Evolutionary conservation across 1,140 invertebrate genomes (phyloP), one percentile per base, ranked within the genome.

Genomic region (Cotesia chilonis): DNA sequence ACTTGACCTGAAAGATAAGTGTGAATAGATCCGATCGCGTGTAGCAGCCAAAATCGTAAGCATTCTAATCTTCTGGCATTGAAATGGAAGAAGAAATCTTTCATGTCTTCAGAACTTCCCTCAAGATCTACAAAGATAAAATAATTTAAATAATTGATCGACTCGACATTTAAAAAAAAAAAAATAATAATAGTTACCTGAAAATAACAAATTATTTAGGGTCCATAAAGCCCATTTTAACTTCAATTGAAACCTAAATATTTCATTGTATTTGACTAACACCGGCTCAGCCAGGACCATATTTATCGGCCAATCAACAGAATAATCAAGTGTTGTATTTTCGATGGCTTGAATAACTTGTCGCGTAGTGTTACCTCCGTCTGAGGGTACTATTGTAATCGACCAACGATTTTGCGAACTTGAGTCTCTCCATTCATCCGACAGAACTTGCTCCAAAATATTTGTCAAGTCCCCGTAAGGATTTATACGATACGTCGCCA

Each of bases 1-100:
- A 91, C 89, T 81, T 90, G 88, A 2, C 90, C 90, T 79, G 91
- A 90, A 41, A 92, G 83, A 74, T 92, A 92, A 71, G 89, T 88
- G 75, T 92, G 90, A 61, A 92, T 85, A 61, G 87, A 90, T 68
- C 89, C 89, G 61, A 92, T 84, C 54, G 91, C 88, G 79, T 91
- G 90, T 10, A 90, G 75, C 4, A 92, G 82, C 81, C 88, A 89
- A 79, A 91, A 90, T 70, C 90, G 83, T 6, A 92, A 81, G 37
- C 89, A 82, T 68, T 92, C 88, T 52, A 92, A 84, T 12, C 90
- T 82, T 76, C 88, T 88, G 7, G 87, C 79, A 14, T 85, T 74
- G 75, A 86, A 86, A 7, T 83, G 80, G 74, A 84, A 79, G 35
- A 83, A 68, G 14, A 52, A 72, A 69, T 86, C 79, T 7, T 14